These are phyloP conservation scores for Xiphydria camelus DNA, from an alignment of 2,888 invertebrate species.

Conservation along the genomic window DNA sequence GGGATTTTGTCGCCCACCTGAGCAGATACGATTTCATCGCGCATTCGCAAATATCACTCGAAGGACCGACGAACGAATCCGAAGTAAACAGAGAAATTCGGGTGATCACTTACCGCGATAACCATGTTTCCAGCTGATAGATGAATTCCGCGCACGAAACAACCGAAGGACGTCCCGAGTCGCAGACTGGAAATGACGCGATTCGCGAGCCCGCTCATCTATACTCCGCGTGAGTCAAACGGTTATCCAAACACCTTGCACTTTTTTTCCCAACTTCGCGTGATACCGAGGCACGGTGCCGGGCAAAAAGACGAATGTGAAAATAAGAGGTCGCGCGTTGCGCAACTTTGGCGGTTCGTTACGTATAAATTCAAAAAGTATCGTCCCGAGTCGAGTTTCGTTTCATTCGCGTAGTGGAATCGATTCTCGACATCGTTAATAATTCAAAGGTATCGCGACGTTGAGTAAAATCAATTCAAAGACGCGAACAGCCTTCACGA, in stretches of 20 bases:
- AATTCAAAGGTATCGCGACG: too few species aligned
- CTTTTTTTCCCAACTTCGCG: not conserved
- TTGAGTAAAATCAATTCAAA: too few species aligned
- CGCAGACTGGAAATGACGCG: conserved; percentile 35
- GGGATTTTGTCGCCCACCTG: conserved; percentile 89
- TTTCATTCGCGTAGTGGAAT: not conserved
- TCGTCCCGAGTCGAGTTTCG: not conserved
- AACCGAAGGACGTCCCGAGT: conserved; percentile 33
- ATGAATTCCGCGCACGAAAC: conserved; percentile 37
- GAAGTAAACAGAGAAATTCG: too few species aligned
- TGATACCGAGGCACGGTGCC: not conserved
- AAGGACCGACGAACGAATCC: not conserved
- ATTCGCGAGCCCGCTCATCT: conserved; percentile 41
- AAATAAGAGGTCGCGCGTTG: too few species aligned
- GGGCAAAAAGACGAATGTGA: too few species aligned
- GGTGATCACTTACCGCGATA: conserved; percentile 51
- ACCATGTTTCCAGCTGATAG: conserved; percentile 47
- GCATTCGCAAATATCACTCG: not conserved
- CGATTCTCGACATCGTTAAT: not conserved
- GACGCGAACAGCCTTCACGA: too few species aligned
- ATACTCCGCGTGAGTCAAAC: conserved; percentile 11
- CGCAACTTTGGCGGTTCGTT: conserved; percentile 21
- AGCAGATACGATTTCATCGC: not conserved
- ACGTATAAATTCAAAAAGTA: conserved; percentile 14
- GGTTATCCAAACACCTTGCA: conserved; percentile 18